Evolutionary conservation across 2,888 invertebrate genomes (phyloP).

Genomic region (Orchestes rusci): DNA sequence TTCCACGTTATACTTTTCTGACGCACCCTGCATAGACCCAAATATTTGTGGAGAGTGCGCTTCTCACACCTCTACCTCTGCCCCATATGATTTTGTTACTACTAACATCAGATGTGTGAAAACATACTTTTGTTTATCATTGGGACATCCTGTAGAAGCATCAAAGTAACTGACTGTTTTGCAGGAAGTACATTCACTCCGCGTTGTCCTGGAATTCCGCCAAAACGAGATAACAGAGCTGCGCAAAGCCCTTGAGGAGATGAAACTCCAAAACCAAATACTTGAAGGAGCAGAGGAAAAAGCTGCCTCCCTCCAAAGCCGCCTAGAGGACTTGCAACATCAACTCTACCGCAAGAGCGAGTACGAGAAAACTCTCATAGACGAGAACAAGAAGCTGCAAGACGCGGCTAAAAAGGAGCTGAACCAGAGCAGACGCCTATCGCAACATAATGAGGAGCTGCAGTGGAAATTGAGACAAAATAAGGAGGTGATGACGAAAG

Average conservation of each 20-base stretch:
- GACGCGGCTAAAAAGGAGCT: conserved; percentile 69
- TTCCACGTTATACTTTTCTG: no score
- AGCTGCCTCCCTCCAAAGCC: conserved; percentile 69
- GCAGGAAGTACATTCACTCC: conserved; percentile 72
- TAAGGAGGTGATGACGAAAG: conserved; percentile 57
- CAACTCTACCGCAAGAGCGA: conserved; percentile 63
- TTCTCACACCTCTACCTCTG: no score
- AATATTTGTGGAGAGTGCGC: no score
- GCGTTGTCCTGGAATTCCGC: conserved; percentile 81
- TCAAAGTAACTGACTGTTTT: conserved; percentile 15
- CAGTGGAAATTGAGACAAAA: conserved; percentile 81
- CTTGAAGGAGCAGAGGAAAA: conserved; percentile 65
- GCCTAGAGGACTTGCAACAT: conserved; percentile 78
- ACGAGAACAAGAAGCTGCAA: conserved; percentile 65
- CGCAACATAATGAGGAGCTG: conserved; percentile 81
- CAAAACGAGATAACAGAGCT: conserved; percentile 78
- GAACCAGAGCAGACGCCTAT: conserved; percentile 69
- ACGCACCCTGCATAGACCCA: no score
- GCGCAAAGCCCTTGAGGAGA: conserved; percentile 61
- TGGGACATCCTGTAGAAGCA: no score
- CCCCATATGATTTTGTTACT: no score
- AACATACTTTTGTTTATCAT: no score
- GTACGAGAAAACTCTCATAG: conserved; percentile 63
- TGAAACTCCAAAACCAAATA: conserved; percentile 66
- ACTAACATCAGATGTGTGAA: no score